A percentile compares a stretch with the other conserved stretches of the same genome.
Conservation (phyloP, 2,113 vertebrate species). For the Cercocebus atys region DNA sequence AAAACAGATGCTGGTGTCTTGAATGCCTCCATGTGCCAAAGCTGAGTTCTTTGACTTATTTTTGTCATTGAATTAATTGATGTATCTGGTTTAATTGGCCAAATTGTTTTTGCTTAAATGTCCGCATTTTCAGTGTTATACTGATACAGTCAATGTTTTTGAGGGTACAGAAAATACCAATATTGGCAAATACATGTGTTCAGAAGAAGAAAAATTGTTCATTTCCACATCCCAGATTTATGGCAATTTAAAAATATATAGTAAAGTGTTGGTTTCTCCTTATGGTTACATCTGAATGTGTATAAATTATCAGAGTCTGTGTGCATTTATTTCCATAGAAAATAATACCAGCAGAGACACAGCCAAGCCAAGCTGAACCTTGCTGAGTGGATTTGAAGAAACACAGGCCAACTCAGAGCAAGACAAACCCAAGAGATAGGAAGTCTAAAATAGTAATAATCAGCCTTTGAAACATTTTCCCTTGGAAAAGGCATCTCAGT, state of each 20-base stretch:
- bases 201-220: conserved; percentile 14
- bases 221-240: conserved; percentile 42
- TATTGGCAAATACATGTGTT: not conserved
- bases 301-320: conserved; percentile 58
- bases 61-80: conserved; percentile 34
- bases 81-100: not conserved
- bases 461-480: not conserved
- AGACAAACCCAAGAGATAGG: not conserved
- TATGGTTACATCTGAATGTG: conserved; percentile 27
- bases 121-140: not conserved
- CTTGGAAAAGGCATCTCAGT: conserved; percentile 9
- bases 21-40: not conserved
- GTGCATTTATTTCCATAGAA: conserved; percentile 36
- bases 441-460: conserved; percentile 39
- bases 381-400: not conserved
- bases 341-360: conserved; percentile 33
- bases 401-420: conserved; percentile 1
- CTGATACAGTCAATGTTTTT: not conserved
- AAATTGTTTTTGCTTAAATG: conserved; percentile 40
- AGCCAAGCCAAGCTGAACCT: conserved; percentile 3
- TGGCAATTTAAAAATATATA: not conserved
- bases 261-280: conserved; percentile 11
- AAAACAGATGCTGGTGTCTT: not conserved
- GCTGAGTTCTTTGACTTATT: conserved; percentile 16
- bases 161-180: not conserved